Conservation (phyloP, 2,797 vertebrate species). For the Ciconia nigra region DNA sequence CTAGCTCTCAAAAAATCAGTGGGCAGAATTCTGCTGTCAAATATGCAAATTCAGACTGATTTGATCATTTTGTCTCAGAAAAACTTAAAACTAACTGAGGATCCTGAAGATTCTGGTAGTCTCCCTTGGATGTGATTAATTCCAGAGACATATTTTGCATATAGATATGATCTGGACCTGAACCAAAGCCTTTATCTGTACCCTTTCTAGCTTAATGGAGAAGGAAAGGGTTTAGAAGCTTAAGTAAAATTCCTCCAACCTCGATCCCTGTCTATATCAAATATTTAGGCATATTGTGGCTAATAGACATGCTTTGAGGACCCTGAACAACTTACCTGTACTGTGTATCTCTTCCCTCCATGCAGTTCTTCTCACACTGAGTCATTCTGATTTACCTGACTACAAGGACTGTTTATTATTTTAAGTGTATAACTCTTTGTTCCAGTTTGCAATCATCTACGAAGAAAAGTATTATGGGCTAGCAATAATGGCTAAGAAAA, state of each 20-base stretch:
- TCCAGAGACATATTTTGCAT: neutral
- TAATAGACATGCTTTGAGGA: neutral
- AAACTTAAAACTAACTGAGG: neutral
- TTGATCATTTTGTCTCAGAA: neutral
- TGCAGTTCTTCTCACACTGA: neutral
- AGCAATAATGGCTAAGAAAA: neutral
- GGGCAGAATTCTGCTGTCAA: neutral
- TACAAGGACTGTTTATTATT: neutral
- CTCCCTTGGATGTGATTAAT: neutral
- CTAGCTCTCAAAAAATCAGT: neutral
- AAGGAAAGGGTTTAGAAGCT: neutral
- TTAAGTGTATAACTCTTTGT: neutral
- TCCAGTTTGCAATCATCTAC: neutral
- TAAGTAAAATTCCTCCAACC: neutral
- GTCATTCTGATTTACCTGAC: neutral
- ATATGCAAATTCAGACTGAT: neutral
- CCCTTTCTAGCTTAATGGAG: neutral
- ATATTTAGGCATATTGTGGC: neutral
- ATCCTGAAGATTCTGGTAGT: neutral
- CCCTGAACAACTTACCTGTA: neutral
- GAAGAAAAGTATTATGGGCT: neutral
- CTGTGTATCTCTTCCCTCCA: neutral
- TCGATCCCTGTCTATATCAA: neutral
- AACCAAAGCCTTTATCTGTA: neutral
- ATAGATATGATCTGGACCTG: neutral